These are phyloP conservation scores for Sceloporus undulatus DNA, from an alignment of 2,113 vertebrate genomes.

Conservation along the genomic window DNA sequence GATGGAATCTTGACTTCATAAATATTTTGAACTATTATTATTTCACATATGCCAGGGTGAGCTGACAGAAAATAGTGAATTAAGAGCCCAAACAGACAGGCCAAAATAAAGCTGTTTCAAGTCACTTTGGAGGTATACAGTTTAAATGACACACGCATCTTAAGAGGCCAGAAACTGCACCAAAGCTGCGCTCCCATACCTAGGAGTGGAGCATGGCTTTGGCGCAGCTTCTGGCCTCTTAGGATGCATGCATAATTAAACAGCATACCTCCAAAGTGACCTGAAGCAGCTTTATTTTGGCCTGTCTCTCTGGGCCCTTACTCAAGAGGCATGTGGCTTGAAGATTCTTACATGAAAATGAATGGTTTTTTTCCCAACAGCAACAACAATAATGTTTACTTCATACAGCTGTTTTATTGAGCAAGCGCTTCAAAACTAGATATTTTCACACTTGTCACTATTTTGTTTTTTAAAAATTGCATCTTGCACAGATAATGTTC, in stretches of 20 bases:
- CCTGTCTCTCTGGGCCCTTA: too few species aligned
- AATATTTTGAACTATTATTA: slow-evolving; percentile 4
- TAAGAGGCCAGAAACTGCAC: too few species aligned
- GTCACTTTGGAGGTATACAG: too few species aligned
- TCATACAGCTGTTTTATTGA: not conserved
- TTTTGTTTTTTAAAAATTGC: not conserved
- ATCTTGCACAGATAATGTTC: not conserved
- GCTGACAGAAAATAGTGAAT: slow-evolving; percentile 17
- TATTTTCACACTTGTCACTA: not conserved
- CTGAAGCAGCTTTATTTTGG: too few species aligned
- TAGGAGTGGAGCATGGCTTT: too few species aligned
- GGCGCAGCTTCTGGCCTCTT: too few species aligned
- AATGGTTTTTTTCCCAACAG: not conserved
- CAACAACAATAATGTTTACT: not conserved
- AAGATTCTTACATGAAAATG: slow-evolving; percentile 21
- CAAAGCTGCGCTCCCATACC: too few species aligned
- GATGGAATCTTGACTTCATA: slow-evolving; percentile 15
- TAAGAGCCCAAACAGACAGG: too few species aligned
- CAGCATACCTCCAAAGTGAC: too few species aligned
- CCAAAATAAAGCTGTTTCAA: too few species aligned
- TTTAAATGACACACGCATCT: too few species aligned
- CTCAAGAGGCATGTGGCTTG: slow-evolving; percentile 4
- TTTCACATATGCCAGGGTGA: slow-evolving; percentile 4
- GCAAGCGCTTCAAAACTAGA: not conserved
- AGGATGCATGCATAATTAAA: too few species aligned